Evolutionary conservation across 2,113 vertebrate species (phyloP), one percentile per base, ranked within the genome.

Genomic region (Tauraco erythrolophus): DNA sequence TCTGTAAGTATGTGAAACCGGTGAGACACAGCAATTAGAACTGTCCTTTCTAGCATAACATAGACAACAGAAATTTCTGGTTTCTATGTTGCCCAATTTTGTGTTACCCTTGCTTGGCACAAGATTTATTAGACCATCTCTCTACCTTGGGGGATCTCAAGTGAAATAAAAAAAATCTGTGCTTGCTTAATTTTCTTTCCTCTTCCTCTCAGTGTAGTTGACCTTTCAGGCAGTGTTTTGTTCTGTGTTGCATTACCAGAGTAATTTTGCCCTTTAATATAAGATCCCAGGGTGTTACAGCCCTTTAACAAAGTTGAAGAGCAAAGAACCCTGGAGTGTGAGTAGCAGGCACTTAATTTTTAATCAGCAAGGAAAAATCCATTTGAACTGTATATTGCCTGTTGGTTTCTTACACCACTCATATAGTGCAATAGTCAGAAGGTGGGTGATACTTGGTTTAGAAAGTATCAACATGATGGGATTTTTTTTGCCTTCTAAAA

Each of bases 401-500:
- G 17, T 43, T 71, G 58, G 18, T 50, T 89, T 72, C 24, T 39
- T 64, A 46, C 61, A 56, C 21, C 24, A 11, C 35, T 85, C 19
- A 30, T 18, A 8, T 46, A 53, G 46, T 53, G 22, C 0, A 5
- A 10, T 65, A 71, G 39, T 19, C 65, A 41, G 21, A 21, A 50
- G 21, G 11, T 3, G 4, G 43, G 6, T 83, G 50, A 35, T 69
- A 10, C 14, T 83, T 79, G 16, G 1, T 85, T 71, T 88, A 28
- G 23, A 33, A 92, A 77, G 35, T 61, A n/a, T 28, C 14, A 33
- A 1, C 0, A 0, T 61, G 64, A 21, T 30, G 22, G 13, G 9
- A 9, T 3, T 0, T 11, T 37, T 58, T 50, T 41, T 27, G 41
- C 69, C 16, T 84, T 85, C 31, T 54, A 10, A 33, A 87, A 46